These are phyloP conservation scores for Cyclargus thomasi DNA, from an alignment of 1,140 invertebrate genomes.

Conservation along the genomic window DNA sequence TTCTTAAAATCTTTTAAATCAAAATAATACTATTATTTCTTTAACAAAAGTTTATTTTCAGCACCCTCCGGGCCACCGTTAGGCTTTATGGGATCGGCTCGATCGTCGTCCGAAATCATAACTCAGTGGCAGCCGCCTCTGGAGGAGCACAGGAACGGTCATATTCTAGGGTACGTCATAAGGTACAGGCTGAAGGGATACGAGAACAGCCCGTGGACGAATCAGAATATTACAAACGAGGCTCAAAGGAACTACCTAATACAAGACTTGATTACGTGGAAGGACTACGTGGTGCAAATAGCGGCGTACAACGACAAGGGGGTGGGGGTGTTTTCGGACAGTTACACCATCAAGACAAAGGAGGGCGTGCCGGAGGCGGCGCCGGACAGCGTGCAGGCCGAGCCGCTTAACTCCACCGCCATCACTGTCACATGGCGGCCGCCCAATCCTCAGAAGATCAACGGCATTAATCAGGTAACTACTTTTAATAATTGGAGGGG, in stretches of 20 bases:
- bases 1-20: neutral
- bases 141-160: constrained; percentile 95
- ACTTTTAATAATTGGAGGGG: no score
- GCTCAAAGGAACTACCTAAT: constrained; percentile 94
- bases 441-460: constrained; percentile 97
- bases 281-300: constrained; percentile 97
- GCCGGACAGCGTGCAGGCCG: constrained; percentile 87
- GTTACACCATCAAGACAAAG: constrained; percentile 94
- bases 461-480: constrained; percentile 97
- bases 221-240: constrained; percentile 94
- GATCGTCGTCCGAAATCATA: constrained; percentile 96
- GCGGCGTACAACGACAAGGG: constrained; percentile 98
- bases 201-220: constrained; percentile 90
- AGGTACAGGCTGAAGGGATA: constrained; percentile 94
- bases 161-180: constrained; percentile 94
- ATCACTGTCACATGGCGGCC: constrained; percentile 90
- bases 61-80: constrained; percentile 92
- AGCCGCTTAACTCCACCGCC: constrained; percentile 92
- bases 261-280: constrained; percentile 96
- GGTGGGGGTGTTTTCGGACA: constrained; percentile 93
- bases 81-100: constrained; percentile 92
- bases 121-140: constrained; percentile 97
- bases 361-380: constrained; percentile 95
- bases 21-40: neutral
- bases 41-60: constrained; percentile 48